phyloP scores from a whole-genome alignment of 2,113 vertebrate species.

The Rhea americana region DNA sequence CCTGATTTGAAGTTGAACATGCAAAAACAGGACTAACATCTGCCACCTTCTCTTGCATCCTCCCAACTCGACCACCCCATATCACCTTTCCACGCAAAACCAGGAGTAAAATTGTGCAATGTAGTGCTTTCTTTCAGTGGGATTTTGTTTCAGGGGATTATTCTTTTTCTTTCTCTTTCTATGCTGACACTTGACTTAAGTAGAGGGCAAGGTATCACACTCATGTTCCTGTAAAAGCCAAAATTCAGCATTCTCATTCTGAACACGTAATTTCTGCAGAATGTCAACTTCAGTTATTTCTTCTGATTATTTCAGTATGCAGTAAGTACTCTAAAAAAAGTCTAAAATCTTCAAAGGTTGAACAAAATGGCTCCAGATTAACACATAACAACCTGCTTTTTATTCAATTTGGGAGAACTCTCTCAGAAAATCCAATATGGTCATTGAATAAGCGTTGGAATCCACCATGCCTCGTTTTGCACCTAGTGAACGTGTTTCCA shows the following conservation, averaged over 20 bases:
- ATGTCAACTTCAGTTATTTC: neutral
- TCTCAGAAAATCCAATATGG: neutral
- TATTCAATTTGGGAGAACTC: neutral
- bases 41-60: neutral
- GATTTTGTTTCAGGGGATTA: neutral
- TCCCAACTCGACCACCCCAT: neutral
- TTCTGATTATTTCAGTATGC: slow-evolving; percentile 21
- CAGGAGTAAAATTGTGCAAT: neutral
- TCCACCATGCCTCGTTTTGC: neutral
- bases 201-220: neutral
- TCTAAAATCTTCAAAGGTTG: slow-evolving; percentile 2
- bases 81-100: neutral
- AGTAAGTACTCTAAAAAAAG: neutral
- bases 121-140: neutral
- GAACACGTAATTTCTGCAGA: neutral
- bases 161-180: neutral
- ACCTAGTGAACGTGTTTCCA: neutral
- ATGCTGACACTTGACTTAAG: neutral
- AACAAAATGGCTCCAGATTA: slow-evolving; percentile 28
- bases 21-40: neutral
- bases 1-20: neutral
- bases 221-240: neutral
- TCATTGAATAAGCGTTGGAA: slow-evolving; percentile 18
- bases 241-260: neutral
- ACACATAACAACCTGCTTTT: neutral